Base-by-base conservation (phyloP, 92 coral and sea anemone genomes). In the Parazoanthus atlanticus region DNA sequence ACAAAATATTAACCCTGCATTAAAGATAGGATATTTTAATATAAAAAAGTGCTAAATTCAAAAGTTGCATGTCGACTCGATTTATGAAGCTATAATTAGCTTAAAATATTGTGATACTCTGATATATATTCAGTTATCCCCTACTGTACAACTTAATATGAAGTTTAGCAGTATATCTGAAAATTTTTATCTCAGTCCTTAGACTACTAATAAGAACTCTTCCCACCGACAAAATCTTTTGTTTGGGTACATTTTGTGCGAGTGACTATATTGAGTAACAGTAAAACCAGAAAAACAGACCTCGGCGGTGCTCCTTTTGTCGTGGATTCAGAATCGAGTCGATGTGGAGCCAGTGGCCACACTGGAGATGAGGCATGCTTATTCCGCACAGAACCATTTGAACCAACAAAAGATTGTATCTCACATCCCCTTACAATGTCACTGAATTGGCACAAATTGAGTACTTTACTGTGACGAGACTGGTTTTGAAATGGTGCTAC, bases 371-470 rank as follows among this genome's bases (percentile, higher is more conserved):
- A 6, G 87, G 87, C 78, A 84, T 69, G 21, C 65, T 29, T 41
- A 84, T 70, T 69, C 87, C 78, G 25, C 87, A 84, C 70, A 84
- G n/a, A 30, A 84, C 41, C 78, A 84, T 84, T 17, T 84, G 87
- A 84, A 2, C 25, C 64, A 40, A 69, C 33, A 19, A 8, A 32
- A 23, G 74, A 12, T 10, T 33, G 74, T 64, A 38, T 36, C n/a
- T 61, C 47, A 36, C 52, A 34, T 33, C 79, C 8, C 49, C 46
- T 74, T 74, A 4, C 28, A 61, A 3, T 23, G 8, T 21, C 2
- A 67, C 76, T 82, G 34, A 23, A 15, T 46, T 12, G 15, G 86
- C 76, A 28, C 17, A n/a, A 43, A 13, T 40, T 10, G 52, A 3
- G 23, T 26, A 69, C 77, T 46, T 64, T 1, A 43, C 66, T 82